Base-by-base conservation (phyloP, 2,888 invertebrate species). In the Acleris literana region DNA sequence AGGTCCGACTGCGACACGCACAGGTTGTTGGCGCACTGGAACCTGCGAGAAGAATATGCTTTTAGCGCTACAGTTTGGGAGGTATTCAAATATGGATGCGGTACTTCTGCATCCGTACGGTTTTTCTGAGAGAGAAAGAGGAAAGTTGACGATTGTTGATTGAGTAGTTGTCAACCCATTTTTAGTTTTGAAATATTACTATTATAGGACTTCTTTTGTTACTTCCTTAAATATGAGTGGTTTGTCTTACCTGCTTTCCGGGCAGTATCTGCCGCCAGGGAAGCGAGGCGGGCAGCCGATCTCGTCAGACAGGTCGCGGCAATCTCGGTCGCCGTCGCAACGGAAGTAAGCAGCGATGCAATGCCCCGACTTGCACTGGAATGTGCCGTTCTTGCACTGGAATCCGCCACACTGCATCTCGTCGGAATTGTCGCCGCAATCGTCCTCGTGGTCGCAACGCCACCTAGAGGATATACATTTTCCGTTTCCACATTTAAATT, bases 361-460 rank as follows among this genome's bases (percentile, higher is more conserved):
- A 82, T 99, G 99, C 0, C 98, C 98, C 17, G 97, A 97, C 60
- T 94, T 93, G 79, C 98, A 98, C 86, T 98, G 97, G 96, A 98
- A 98, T 16, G 97, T 97, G 43, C 97, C 97, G 70, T 97, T 96
- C 93, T 97, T 97, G 89, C 98, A 98, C 77, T 96, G 95, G 87
- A 96, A 97, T 4, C 95, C 96, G 57, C 95, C 95, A 78, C 98
- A 98, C 61, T 95, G 95, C 68, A 95, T 88, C 84, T 98, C 98
- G 81, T 99, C 99, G 3, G 97, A 96, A 75, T 97, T 96, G 84
- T 99, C 99, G 0, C 98, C 98, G 78, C 99, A 99, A 82, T 99
- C 99, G 82, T 99, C 97, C 84, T 99, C 98, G 86, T 97, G 97
- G 82, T 99, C 99, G 85, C 99, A 99, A 49, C 97, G 94, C 98